Conservation (phyloP, 2,797 vertebrate genomes). For the Urophycis tenuis region DNA sequence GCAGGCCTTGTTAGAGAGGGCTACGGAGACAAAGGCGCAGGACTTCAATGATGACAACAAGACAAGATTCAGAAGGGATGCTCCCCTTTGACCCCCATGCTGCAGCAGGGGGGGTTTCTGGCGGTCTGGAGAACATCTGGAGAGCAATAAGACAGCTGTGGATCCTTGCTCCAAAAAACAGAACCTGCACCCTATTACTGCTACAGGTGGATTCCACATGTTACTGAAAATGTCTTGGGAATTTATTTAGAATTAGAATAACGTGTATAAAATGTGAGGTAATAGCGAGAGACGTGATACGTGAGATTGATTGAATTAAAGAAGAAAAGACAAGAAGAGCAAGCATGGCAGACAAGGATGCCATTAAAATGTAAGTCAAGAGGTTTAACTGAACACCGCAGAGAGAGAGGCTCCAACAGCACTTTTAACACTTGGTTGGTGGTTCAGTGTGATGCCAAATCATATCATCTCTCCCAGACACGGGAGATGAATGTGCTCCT, state of each 20-base stretch:
- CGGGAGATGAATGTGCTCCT: slow-evolving; percentile 1
- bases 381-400: neutral
- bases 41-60: slow-evolving; percentile 33
- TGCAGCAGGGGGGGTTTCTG: slow-evolving; percentile 25
- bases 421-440: slow-evolving; percentile 5
- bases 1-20: slow-evolving; percentile 49
- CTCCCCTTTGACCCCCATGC: slow-evolving; percentile 34
- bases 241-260: neutral
- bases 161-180: slow-evolving; percentile 8
- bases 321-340: neutral
- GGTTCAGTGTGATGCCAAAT: slow-evolving; percentile 20
- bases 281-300: neutral
- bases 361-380: neutral
- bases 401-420: neutral
- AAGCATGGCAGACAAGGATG: neutral
- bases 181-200: too few species aligned
- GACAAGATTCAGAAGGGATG: slow-evolving; percentile 13
- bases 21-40: slow-evolving; percentile 36
- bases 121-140: slow-evolving; percentile 31
- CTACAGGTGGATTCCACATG: too few species aligned
- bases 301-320: neutral
- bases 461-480: slow-evolving; percentile 14
- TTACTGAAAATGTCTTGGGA: too few species aligned
- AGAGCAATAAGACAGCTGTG: slow-evolving; percentile 42
- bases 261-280: neutral